phyloP scores from a whole-genome alignment of 1,140 invertebrate genomes.

The Lamellibrachia luymesi region DNA sequence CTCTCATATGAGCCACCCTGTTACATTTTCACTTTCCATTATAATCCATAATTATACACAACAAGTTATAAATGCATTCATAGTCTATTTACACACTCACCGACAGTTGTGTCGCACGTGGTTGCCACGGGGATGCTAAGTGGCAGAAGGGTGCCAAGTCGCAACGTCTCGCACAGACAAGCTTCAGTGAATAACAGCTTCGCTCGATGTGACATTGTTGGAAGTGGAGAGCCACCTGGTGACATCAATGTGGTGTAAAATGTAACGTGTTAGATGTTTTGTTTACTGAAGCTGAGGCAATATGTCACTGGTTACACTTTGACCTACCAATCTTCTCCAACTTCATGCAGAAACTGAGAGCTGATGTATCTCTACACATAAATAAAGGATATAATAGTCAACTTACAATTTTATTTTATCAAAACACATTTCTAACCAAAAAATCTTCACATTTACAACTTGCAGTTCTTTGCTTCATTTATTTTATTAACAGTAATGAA shows the following conservation, averaged over 20 bases:
- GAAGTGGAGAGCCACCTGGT: neutral
- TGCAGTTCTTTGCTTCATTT: neutral
- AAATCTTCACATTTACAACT: neutral
- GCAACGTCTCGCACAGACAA: neutral
- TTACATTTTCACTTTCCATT: neutral
- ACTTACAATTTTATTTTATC: neutral
- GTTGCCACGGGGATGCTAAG: conserved; percentile 2
- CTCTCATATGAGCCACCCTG: too few relatives aligned
- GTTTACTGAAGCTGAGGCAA: neutral
- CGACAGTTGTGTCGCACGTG: conserved; percentile 12
- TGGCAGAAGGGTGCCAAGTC: neutral
- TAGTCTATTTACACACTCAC: neutral
- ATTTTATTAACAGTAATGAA: neutral
- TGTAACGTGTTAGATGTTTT: neutral
- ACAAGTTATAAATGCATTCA: neutral
- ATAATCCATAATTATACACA: conserved; percentile 57
- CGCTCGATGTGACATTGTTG: neutral
- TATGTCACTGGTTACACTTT: neutral
- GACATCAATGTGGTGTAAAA: neutral
- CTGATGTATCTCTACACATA: neutral
- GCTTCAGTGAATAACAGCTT: conserved; percentile 13
- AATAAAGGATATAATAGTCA: neutral
- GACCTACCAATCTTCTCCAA: neutral
- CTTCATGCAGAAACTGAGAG: neutral
- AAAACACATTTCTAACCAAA: too few relatives aligned